Conservation (phyloP, 2,888 invertebrate species). For the Cybosia mesomella region DNA sequence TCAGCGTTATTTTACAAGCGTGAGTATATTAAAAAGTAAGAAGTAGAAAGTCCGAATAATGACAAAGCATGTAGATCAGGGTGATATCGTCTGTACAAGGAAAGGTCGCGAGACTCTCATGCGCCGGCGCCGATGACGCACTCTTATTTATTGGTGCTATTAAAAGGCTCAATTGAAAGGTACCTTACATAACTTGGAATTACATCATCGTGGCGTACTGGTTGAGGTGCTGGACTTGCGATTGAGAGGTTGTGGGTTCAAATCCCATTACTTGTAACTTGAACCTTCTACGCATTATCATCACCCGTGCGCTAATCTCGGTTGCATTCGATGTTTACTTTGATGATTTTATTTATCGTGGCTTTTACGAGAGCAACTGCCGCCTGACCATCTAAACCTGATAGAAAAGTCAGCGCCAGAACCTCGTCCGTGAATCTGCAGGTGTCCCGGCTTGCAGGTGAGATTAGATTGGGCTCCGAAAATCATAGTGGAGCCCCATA, state of each 20-base stretch:
- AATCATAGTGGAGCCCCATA: too few relatives aligned
- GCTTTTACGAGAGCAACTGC: too few relatives aligned
- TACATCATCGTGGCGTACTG: background rate
- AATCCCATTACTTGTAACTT: background rate
- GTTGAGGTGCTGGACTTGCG: background rate
- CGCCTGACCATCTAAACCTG: too few relatives aligned
- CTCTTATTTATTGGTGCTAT: slow-evolving; percentile 50
- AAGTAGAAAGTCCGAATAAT: slow-evolving; percentile 51
- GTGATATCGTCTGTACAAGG: slow-evolving; percentile 37
- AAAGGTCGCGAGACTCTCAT: slow-evolving; percentile 62
- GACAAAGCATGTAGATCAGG: slow-evolving; percentile 44
- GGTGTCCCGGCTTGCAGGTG: too few relatives aligned
- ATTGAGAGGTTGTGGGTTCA: background rate
- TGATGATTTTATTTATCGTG: too few relatives aligned
- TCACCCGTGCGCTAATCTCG: too few relatives aligned
- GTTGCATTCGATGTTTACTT: too few relatives aligned
- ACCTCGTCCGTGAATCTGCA: too few relatives aligned
- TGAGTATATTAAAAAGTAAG: slow-evolving; percentile 20
- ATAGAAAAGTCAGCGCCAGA: too few relatives aligned
- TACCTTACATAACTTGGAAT: background rate
- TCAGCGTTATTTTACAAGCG: background rate
- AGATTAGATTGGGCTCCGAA: too few relatives aligned
- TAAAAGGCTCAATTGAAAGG: slow-evolving; percentile 8
- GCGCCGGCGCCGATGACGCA: slow-evolving; percentile 44
- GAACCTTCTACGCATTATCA: too few relatives aligned